These are phyloP conservation scores for Philonicus albiceps DNA, from an alignment of 2,888 invertebrate genomes.

Conservation along the genomic window DNA sequence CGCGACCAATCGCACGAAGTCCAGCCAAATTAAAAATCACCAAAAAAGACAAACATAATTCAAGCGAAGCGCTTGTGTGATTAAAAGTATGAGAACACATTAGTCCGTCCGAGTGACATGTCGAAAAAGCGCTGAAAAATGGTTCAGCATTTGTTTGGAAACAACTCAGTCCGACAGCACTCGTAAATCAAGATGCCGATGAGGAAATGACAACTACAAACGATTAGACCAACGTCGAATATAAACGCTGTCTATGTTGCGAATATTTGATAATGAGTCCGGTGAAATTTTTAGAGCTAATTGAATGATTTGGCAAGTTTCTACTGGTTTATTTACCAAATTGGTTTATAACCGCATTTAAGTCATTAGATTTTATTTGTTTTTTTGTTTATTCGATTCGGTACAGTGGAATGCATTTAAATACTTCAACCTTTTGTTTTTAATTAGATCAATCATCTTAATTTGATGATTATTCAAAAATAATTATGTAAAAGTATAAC, in stretches of 20 bases:
- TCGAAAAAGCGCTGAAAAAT: slow-evolving; percentile 11
- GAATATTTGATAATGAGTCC: not conserved
- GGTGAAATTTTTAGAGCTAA: not conserved
- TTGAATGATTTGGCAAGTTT: not conserved
- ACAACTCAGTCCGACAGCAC: not conserved
- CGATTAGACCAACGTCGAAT: not conserved
- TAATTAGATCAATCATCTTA: too few relatives aligned
- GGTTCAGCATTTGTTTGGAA: slow-evolving; percentile 8
- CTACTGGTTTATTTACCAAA: not conserved
- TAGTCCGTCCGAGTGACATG: not conserved
- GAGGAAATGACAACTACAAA: slow-evolving; percentile 10
- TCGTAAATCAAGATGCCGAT: slow-evolving; percentile 24
- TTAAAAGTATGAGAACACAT: slow-evolving; percentile 20
- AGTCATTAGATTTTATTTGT: not conserved
- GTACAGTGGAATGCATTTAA: too few relatives aligned
- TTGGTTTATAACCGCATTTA: not conserved
- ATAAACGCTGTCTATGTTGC: not conserved
- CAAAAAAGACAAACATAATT: not conserved
- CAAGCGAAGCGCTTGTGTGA: not conserved
- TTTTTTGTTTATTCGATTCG: too few relatives aligned
- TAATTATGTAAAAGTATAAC: too few relatives aligned
- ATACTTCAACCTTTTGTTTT: too few relatives aligned
- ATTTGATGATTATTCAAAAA: too few relatives aligned
- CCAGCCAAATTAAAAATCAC: not conserved
- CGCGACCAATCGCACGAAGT: not conserved